A percentile compares a stretch with the other conserved stretches of the same genome.
Conservation (phyloP, 92 coral and sea anemone species). For the Porites cylindrica region DNA sequence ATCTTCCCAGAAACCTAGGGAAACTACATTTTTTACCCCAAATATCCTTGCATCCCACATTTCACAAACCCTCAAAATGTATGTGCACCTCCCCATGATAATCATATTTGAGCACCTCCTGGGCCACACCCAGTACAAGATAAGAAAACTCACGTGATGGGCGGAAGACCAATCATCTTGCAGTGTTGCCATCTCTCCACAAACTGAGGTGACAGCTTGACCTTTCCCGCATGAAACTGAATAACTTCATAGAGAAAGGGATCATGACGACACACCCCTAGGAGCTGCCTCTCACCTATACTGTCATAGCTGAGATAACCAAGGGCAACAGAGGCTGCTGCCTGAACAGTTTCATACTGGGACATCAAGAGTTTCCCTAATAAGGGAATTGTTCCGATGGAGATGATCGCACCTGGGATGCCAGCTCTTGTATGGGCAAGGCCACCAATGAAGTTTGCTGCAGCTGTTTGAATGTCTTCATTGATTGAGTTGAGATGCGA, state of each 20-base stretch:
- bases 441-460: conserved; percentile 94
- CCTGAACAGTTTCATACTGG: conserved; percentile 87
- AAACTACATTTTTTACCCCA: no score
- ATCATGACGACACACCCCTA: conserved; percentile 90
- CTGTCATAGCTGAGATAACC: conserved; percentile 93
- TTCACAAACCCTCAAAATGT: no score
- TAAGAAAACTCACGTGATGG: conserved; percentile 79
- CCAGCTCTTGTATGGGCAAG: conserved; percentile 98
- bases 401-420: conserved; percentile 93
- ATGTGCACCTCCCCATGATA: no score
- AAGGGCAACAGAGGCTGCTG: conserved; percentile 91
- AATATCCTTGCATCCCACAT: no score
- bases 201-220: conserved; percentile 93
- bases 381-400: conserved; percentile 86
- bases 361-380: conserved; percentile 84
- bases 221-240: conserved; percentile 93
- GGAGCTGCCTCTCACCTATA: conserved; percentile 95
- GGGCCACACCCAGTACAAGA: no score
- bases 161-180: conserved; percentile 90
- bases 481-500: conserved; percentile 74
- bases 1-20: no score
- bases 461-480: conserved; percentile 84
- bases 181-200: conserved; percentile 98
- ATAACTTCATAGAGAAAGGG: conserved; percentile 89
- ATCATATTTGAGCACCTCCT: no score